Percentiles rank a stretch among this genome's conserved stretches.
phyloP scores from a whole-genome alignment of 1,140 invertebrate genomes.

The Parapsyche elsis region DNA sequence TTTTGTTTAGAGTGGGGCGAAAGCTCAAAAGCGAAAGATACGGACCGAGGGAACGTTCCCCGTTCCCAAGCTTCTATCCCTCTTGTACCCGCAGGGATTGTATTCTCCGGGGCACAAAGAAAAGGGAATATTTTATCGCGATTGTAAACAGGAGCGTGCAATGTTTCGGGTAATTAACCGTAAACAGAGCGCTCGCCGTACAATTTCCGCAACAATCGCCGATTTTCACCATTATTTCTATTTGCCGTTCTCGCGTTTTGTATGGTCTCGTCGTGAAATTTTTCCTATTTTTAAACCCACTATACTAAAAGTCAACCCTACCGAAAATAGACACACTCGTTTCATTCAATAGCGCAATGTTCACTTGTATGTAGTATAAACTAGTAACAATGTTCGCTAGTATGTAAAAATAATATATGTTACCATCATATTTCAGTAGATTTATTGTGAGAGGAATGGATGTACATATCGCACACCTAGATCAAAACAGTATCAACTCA shows the following conservation, averaged over 20 bases:
- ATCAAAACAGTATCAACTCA: too few species aligned
- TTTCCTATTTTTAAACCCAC: too few species aligned
- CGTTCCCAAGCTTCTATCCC: neutral
- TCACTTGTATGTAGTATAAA: too few species aligned
- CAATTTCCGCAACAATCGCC: neutral
- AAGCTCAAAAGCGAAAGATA: conserved; percentile 2
- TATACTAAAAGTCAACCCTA: too few species aligned
- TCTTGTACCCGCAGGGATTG: neutral
- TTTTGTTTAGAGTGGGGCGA: neutral
- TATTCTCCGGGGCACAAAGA: neutral
- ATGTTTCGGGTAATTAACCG: conserved; percentile 10
- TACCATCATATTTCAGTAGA: too few species aligned
- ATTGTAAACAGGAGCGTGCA: conserved; percentile 6
- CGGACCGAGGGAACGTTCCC: neutral
- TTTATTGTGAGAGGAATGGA: too few species aligned
- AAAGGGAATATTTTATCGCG: conserved; percentile 11
- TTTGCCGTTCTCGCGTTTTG: neutral
- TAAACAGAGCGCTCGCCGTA: neutral
- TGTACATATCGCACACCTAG: too few species aligned
- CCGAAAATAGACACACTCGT: too few species aligned
- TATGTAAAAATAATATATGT: too few species aligned
- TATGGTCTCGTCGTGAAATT: neutral
- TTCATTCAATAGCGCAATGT: too few species aligned
- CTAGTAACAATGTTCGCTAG: too few species aligned
- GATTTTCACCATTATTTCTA: neutral